Base-by-base conservation (phyloP, 2,888 invertebrate genomes). In the Urechis unicinctus region DNA sequence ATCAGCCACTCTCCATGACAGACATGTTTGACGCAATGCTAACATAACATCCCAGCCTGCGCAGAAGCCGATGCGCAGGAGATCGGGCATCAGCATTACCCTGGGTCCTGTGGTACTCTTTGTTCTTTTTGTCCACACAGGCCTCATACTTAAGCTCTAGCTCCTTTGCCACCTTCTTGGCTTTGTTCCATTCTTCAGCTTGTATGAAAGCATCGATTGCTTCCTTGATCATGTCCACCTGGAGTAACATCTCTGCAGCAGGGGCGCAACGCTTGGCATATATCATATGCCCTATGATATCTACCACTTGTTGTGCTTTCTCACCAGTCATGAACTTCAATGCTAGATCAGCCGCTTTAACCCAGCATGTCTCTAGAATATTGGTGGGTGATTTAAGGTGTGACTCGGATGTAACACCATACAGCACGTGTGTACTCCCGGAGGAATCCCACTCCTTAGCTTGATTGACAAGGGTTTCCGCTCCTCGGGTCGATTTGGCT, bases 161-260 rank as follows among this genome's bases (percentile, higher is more conserved):
- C 74, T 91, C 89, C 61, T 85, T 85, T 0, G 91, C 91, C 13
- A 92, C 83, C 68, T 88, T 85, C 67, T 86, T 85, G 0, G 92
- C 92, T 72, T 88, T 89, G 24, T 82, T 82, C 91, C 91, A 93
- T 68, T 93, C 89, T 64, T 87, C 87, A 0, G 86, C 87, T 4
- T 82, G 79, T 36, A 90, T 88, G 51, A 91, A 84, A 1, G 88
- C 86, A 71, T 89, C 88, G 26, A 93, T 85, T 0, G 91, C 90
- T 67, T 91, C 89, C 69, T 88, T 87, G 55, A 88, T 83, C 74
- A 88, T 79, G 69, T 91, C 89, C 1, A 87, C 86, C 48, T 86
- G 85, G 42, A 91, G 80, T 69, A 86, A 90, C 2, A 90, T 78
- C 73, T 85, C 80, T 1, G 82, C 82, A 6, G 83, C 82, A n/a